phyloP scores from a whole-genome alignment of 2,888 invertebrate species.

The Leptopilina syphax region DNA sequence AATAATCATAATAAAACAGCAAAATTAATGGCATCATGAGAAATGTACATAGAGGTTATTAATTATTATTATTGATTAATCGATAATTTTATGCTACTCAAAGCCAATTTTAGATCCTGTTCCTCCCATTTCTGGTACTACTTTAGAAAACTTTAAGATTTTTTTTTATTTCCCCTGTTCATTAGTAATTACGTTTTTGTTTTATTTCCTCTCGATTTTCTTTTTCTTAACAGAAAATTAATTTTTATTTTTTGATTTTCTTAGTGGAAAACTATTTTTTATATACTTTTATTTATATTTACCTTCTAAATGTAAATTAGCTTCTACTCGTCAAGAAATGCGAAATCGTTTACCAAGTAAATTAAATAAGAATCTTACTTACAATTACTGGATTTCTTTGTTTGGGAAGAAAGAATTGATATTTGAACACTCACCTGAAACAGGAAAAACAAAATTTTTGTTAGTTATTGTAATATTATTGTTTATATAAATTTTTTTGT shows the following conservation, averaged over 20 bases:
- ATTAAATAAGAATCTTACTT: neutral
- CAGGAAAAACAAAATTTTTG: constrained; percentile 1
- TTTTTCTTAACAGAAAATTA: too few relatives aligned
- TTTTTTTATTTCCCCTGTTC: neutral
- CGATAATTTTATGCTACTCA: constrained; percentile 20
- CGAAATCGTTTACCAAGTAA: too few relatives aligned
- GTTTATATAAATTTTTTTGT: neutral
- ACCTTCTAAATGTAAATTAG: too few relatives aligned
- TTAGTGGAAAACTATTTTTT: too few relatives aligned
- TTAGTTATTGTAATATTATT: neutral
- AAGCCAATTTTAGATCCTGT: neutral
- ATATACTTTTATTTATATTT: too few relatives aligned
- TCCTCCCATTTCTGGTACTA: neutral
- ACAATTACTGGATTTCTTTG: neutral
- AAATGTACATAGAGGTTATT: neutral
- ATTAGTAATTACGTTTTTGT: neutral
- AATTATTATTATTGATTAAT: constrained; percentile 28
- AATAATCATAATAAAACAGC: constrained; percentile 32
- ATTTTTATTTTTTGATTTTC: too few relatives aligned
- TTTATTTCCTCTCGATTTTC: neutral
- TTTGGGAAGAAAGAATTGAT: neutral
- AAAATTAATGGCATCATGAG: constrained; percentile 20
- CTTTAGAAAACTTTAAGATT: neutral
- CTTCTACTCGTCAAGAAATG: too few relatives aligned
- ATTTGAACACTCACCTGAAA: constrained; percentile 27